Evolutionary conservation across 2,797 vertebrate genomes (phyloP), one percentile per base, ranked within the genome.

Genomic region (Anniella stebbinsi): DNA sequence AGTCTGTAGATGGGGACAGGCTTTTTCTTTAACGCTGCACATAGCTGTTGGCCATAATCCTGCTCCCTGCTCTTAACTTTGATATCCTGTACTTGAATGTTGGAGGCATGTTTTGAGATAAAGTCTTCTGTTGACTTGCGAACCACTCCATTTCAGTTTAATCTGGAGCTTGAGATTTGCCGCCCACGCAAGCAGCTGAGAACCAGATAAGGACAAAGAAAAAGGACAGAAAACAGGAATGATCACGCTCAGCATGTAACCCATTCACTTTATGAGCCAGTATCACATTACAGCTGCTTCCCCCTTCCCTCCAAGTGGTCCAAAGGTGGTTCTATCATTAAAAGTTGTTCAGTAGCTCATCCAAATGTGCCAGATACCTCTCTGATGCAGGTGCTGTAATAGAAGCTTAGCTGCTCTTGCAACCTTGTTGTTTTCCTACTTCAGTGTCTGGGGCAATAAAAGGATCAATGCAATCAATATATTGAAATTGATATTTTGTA

Each of bases 11-110:
- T 87, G 86, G 80, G 88, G 87, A 77, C 72, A 76, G 76, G 72
- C 51, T 7, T 89, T 91, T 90, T 92, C 91, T 91, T 91, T 86
- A 88, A 86, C 12, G 3, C 87, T 91, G 21, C 88, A 87, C 93
- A 76, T 84, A 69, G 23, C 48, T 17, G 70, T 2, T 94, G 85
- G 73, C 38, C 89, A 92, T 93, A 95, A 93, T 90, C 87, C 92
- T 88, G 66, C 86, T 91, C 48, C 89, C 87, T 93, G 86, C 41
- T 95, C 86, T 80, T 89, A 83, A 85, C 82, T 92, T 94, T 89
- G 73, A 89, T 93, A 92, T 93, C 93, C 51, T 45, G 45, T 92
- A 92, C 87, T 38, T 92, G 36, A 80, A 87, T 92, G 63, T 41
- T 48, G 36, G 67, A 73, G 45, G 89, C 57, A 30, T 88, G 88